Base-by-base conservation (phyloP, 2,888 invertebrate species). In the Sipha maydis region DNA sequence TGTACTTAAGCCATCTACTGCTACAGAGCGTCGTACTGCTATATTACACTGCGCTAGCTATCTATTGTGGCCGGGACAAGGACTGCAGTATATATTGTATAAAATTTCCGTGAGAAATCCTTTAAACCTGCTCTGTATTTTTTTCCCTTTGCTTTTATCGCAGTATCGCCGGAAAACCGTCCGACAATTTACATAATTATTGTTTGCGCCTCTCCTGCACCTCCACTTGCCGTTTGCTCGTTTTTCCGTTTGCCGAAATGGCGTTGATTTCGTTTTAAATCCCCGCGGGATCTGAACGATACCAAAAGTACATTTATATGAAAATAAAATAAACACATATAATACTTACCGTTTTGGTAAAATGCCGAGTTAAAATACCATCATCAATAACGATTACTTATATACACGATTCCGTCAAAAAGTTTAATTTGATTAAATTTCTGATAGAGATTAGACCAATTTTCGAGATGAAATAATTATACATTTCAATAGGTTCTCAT, bases 141-240 rank as follows among this genome's bases (percentile, higher is more conserved):
- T 78, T n/a, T 71, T 56, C 11, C 28, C 71, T 17, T 71, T 28
- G 75, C 75, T 76, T 28, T 84, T 84, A 38, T n/a, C 34, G 28
- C 31, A 21, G n/a, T 67, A 41, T 25, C 48, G 5, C 48, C 17
- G 21, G 75, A 48, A 54, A 78, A 54, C 78, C 54, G 54, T 54
- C 54, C 78, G 28, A 25, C 21, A 54, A 78, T 78, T 78, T 78
- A 78, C 78, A 78, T 78, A 78, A 78, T 78, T 78, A 78, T 77
- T 48, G 41, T 76, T 31, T 31, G 21, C 41, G 38, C 38, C n/a
- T 21, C 61, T 61, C 61, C 25, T 25, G 2, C 61, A 5, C 61
- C 61, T 21, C 56, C 11, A 9, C 34, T 41, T 41, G 17, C 71
- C 71, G 1, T 21, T 3, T 7, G 9, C 25, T 9, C 38, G 71